Base-by-base conservation (phyloP, 2,888 invertebrate genomes). In the Mesorhabditis sp. region DNA sequence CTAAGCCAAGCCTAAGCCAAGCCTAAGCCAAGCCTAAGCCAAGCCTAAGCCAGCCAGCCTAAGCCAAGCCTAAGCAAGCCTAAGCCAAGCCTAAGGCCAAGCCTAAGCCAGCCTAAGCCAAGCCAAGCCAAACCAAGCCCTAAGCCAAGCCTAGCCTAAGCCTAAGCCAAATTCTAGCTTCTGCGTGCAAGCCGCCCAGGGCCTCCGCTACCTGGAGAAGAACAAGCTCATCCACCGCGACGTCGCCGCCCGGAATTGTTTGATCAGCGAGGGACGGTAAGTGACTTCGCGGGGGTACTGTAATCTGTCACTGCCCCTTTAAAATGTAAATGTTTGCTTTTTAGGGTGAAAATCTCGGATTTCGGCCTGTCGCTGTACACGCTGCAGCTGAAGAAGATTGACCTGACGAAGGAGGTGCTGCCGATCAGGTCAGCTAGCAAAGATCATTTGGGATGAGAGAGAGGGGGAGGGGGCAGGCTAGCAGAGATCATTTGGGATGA, bases 311-410 rank as follows among this genome's bases (percentile, higher is more conserved):
- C n/a, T 50, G 58, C 2, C n/a, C n/a, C 10, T 13, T 50, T 50
- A 0, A 13, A 50, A 50, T 13, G 58, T 50, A 50, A 50, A 50
- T 10, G 1, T 50, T 13, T 13, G 58, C 58, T 50, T 50, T 50
- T 50, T 50, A 50, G 58, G n/a, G 58, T 50, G 10, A 50, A 50
- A 50, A n/a, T 50, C 58, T 50, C 58, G 58, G 58, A 50, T 50
- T 50, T 50, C n/a, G 58, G 58, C 7, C n/a, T 50, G 58, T 50
- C 58, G 7, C n/a, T 50, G 58, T 50, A 13, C n/a, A 13, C 58
- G n/a, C 58, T 13, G 7, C 10, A 50, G 58, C n/a, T 50, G 58
- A 10, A n/a, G 7, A 50, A 50, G 58, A 50, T 50, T 2, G 58
- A 50, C 58, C 58, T 50, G 10, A 50, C 58, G n/a, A 50, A 10